These are phyloP conservation scores for Rhadina sibilatrix DNA, from an alignment of 2,113 vertebrate species.

Conservation along the genomic window DNA sequence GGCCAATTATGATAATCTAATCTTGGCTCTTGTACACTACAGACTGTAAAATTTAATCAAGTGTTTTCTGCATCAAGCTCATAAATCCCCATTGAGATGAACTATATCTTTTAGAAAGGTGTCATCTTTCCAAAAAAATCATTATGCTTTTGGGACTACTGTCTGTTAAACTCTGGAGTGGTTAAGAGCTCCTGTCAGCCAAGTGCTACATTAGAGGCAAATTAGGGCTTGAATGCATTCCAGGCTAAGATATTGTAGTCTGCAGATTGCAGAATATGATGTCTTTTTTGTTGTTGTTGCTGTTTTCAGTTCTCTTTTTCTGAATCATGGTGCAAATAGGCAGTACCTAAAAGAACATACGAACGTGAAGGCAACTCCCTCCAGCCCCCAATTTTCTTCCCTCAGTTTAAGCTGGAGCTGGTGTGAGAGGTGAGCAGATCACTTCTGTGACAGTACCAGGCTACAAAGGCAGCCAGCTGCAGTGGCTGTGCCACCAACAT, in stretches of 20 bases:
- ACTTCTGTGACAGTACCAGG: background rate
- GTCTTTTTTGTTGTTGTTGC: background rate
- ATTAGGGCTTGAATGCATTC: background rate
- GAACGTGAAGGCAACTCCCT: background rate
- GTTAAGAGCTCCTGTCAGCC: background rate
- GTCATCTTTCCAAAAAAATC: background rate
- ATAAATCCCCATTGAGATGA: conserved; percentile 19
- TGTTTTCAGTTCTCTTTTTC: background rate
- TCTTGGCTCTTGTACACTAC: conserved; percentile 25
- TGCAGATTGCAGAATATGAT: background rate
- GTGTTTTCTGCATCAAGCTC: conserved; percentile 11
- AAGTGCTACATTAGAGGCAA: background rate
- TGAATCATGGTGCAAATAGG: background rate
- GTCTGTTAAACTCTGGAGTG: background rate
- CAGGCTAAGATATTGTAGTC: background rate
- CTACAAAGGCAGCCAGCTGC: background rate
- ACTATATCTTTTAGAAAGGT: background rate
- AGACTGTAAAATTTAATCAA: conserved; percentile 48
- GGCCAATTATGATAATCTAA: conserved; percentile 45
- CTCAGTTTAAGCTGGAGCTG: background rate
- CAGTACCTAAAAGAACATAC: background rate
- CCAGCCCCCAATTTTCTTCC: background rate
- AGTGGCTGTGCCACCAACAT: background rate
- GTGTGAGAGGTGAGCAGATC: background rate
- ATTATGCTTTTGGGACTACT: background rate